These are phyloP conservation scores for Lepisosteus osseus DNA, from an alignment of 2,113 vertebrate species.

Conservation along the genomic window DNA sequence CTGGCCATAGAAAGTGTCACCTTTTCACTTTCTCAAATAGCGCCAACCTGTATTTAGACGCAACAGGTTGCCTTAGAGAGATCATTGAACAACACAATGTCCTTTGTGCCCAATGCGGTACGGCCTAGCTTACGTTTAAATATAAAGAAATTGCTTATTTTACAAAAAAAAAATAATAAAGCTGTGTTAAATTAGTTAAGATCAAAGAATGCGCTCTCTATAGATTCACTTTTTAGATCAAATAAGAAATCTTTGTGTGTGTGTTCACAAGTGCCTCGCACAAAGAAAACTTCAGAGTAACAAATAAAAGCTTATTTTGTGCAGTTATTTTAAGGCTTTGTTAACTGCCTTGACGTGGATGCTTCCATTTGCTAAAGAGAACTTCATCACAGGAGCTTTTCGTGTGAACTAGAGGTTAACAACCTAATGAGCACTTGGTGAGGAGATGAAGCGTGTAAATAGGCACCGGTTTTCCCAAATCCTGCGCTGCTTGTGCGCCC, in stretches of 20 bases:
- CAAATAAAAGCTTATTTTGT: slow-evolving; percentile 60
- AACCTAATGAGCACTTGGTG: slow-evolving; percentile 77
- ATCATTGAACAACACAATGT: too few relatives aligned
- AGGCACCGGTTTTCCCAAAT: slow-evolving; percentile 62
- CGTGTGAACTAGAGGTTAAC: slow-evolving; percentile 81
- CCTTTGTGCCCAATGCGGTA: too few relatives aligned
- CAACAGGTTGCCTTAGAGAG: background rate
- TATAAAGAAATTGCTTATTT: background rate
- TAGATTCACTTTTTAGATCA: slow-evolving; percentile 16
- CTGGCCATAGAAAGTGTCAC: too few relatives aligned
- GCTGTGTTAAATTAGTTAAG: slow-evolving; percentile 11
- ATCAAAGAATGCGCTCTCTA: slow-evolving; percentile 16
- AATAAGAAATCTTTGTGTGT: slow-evolving; percentile 29
- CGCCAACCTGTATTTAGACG: background rate
- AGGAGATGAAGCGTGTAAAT: slow-evolving; percentile 82
- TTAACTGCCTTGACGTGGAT: slow-evolving; percentile 70
- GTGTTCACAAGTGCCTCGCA: slow-evolving; percentile 35
- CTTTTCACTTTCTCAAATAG: background rate
- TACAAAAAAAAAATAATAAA: background rate
- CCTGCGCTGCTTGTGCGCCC: slow-evolving; percentile 58
- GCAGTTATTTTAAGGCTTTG: slow-evolving; percentile 70
- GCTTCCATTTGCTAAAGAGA: slow-evolving; percentile 61
- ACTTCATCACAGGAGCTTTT: slow-evolving; percentile 67
- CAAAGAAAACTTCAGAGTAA: slow-evolving; percentile 62
- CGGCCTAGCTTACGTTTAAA: background rate